A percentile compares a stretch with the other conserved stretches of the same genome.
Conservation (phyloP, 2,113 vertebrate species). For the Rhinichthys klamathensis region DNA sequence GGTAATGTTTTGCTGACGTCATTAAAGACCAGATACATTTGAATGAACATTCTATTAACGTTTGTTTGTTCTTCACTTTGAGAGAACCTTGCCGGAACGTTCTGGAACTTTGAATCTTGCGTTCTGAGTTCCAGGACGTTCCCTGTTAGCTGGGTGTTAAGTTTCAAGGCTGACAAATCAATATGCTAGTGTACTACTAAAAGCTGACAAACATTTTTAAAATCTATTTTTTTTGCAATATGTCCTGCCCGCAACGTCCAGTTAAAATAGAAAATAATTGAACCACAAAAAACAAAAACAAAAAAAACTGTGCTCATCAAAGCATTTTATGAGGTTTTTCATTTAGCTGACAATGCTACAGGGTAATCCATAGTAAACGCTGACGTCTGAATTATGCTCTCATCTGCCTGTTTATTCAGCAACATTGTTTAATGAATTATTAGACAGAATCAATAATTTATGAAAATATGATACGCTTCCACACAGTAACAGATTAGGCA, state of each 20-base stretch:
- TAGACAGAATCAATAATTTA: constrained; percentile 29
- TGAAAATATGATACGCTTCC: background rate
- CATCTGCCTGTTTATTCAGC: constrained; percentile 35
- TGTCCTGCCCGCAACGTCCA: background rate
- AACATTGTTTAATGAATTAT: constrained; percentile 28
- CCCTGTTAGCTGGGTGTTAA: too few relatives aligned
- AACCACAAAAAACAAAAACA: background rate
- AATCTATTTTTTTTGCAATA: background rate
- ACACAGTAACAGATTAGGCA: constrained; percentile 11
- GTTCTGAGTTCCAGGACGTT: too few relatives aligned
- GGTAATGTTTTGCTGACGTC: too few relatives aligned
- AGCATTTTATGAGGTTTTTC: background rate
- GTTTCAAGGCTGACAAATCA: too few relatives aligned
- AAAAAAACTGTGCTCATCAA: background rate
- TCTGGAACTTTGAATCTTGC: too few relatives aligned
- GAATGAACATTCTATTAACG: too few relatives aligned
- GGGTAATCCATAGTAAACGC: background rate
- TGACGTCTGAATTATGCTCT: constrained; percentile 1
- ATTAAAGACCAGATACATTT: too few relatives aligned
- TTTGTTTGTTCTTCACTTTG: too few relatives aligned
- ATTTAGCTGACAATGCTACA: background rate
- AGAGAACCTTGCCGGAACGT: too few relatives aligned
- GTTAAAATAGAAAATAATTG: background rate
- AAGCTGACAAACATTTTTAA: background rate
- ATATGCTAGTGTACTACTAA: background rate